Evolutionary conservation across 2,113 vertebrate species (phyloP), one percentile per base, ranked within the genome.

Genomic region (Sinosuthora webbiana): DNA sequence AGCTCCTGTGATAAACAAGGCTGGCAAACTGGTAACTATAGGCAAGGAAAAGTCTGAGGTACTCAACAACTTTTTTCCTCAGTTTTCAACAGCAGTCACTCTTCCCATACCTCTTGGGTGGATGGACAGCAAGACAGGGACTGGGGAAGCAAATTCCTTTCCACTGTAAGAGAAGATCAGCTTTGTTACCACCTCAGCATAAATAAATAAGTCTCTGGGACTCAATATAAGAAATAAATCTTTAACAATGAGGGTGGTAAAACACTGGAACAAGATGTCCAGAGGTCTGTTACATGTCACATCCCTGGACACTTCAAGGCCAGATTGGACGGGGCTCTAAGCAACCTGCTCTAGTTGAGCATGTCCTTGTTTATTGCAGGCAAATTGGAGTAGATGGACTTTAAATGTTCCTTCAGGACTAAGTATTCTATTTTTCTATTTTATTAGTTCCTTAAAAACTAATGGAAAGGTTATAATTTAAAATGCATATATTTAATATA

Each of bases 1-100:
- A 57, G 22, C 7, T 12, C 11, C 19, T 1, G 1, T 1, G 2
- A 57, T 8, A 28, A 60, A 4, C 11, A 70, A 42, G 23, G 49
- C 16, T 55, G 25, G 49, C 6, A 85, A 45, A 49, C 5, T n/a
- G 24, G 5, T 41, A 35, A 28, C 13, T 56, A 18, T 1, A 10
- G 49, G 11, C 6, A 33, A 45, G 23, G 27, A 56, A 12, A 50
- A 83, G 6, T 5, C 28, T 52, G 15, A 63, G 25, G 18, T 25
- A 52, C 11, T 56, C 5, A n/a, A 55, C 4, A 41, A 31, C 2
- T 15, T 71, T 69, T 78, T 50, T 24, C 20, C 18, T 41, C 41
- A n/a, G 24, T 67, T 23, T 71, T 56, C 33, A 24, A 25, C 4
- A 6, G 4, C 9, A 71, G 11, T 7, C 7, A 8, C 25, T 50